These are phyloP conservation scores for Parauchenoglanis ngamensis DNA, from an alignment of 2,797 vertebrate species.

Conservation along the genomic window DNA sequence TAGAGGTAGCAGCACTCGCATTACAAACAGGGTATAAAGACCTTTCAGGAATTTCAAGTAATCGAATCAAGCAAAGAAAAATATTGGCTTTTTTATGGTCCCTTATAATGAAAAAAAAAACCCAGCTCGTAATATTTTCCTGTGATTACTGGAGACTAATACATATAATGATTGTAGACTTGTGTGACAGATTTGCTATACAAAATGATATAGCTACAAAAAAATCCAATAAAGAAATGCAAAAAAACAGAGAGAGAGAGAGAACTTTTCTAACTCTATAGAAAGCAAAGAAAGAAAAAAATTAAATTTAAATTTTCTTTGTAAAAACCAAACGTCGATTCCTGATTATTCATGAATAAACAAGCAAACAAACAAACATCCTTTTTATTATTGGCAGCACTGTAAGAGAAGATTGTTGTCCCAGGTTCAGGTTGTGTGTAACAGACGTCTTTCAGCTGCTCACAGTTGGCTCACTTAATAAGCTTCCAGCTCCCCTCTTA, in stretches of 20 bases:
- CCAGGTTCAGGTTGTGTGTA: not conserved
- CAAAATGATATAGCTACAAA: not conserved
- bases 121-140: not conserved
- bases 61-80: not conserved
- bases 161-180: too few relatives aligned
- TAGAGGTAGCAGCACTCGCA: not conserved
- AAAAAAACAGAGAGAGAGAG: not conserved
- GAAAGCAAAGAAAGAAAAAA: not conserved
- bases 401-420: not conserved
- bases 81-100: not conserved
- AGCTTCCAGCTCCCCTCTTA: constrained; percentile 51
- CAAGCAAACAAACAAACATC: not conserved
- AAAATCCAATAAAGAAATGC: not conserved
- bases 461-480: not conserved
- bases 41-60: not conserved
- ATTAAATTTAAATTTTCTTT: not conserved
- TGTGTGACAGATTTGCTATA: not conserved
- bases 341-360: too few relatives aligned
- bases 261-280: not conserved
- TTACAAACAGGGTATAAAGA: not conserved
- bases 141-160: not conserved
- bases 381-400: not conserved
- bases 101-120: not conserved
- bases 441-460: not conserved
- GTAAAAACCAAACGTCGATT: too few relatives aligned